Evolutionary conservation across 2,113 vertebrate genomes (phyloP).

Genomic region (Heloderma charlesbogerti): DNA sequence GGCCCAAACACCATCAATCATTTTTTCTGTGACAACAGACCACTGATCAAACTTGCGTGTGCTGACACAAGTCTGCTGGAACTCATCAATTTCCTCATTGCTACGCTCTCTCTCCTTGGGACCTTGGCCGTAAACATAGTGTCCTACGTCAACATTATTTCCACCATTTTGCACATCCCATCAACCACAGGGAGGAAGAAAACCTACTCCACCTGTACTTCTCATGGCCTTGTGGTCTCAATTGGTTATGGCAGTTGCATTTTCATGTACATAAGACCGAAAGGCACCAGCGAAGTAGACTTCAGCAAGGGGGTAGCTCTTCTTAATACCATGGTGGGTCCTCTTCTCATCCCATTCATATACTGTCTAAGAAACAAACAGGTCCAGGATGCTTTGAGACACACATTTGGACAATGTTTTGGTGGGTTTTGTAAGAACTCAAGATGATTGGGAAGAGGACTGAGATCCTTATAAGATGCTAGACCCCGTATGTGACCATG

Average conservation of each 20-base stretch:
- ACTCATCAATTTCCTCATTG: neutral
- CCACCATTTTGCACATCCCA: neutral
- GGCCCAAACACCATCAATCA: conserved; percentile 32
- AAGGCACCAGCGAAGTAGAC: neutral
- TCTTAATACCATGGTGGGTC: neutral
- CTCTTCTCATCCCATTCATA: conserved; percentile 9
- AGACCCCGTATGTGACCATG: no score
- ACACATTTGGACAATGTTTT: neutral
- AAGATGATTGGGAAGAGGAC: no score
- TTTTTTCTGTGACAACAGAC: neutral
- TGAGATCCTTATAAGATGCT: no score
- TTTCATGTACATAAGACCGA: conserved; percentile 17
- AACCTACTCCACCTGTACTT: neutral
- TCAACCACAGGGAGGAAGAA: neutral
- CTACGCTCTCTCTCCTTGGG: neutral
- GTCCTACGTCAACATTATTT: conserved; percentile 20
- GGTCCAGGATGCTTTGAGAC: neutral
- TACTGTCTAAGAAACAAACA: conserved; percentile 10
- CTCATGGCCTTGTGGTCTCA: neutral
- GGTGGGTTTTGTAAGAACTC: neutral
- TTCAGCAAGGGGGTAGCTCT: neutral
- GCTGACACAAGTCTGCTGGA: neutral
- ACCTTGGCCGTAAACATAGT: neutral
- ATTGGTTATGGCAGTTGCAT: conserved; percentile 14
- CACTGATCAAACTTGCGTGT: neutral